These are phyloP conservation scores for Caranx melampygus DNA, from an alignment of 2,113 vertebrate genomes.

Conservation along the genomic window DNA sequence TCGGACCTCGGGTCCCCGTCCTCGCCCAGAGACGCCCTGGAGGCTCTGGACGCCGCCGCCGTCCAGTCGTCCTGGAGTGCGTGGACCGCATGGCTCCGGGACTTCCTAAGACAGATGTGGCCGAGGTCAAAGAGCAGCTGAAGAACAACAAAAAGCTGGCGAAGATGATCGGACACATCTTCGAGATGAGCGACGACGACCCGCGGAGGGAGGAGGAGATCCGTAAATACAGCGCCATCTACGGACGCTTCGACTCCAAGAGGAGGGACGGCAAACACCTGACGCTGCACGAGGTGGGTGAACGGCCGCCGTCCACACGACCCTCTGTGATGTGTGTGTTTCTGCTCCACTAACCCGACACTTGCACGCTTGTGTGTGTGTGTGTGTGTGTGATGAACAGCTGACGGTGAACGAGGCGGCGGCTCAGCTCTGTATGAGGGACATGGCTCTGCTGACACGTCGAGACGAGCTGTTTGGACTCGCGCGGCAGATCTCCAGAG, in stretches of 20 bases:
- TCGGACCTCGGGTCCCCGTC: constrained; percentile 93
- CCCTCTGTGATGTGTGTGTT: neutral
- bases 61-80: constrained; percentile 95
- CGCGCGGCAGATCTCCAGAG: constrained; percentile 94
- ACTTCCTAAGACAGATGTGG: constrained; percentile 87
- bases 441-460: constrained; percentile 91
- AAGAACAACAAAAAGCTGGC: constrained; percentile 97
- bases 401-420: constrained; percentile 97
- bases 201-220: constrained; percentile 95
- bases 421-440: constrained; percentile 94
- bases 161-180: constrained; percentile 98
- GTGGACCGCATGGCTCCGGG: constrained; percentile 93
- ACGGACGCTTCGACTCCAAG: constrained; percentile 98
- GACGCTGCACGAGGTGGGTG: constrained; percentile 93
- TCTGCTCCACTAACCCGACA: neutral
- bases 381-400: constrained; percentile 75
- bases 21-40: constrained; percentile 92
- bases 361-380: constrained; percentile 5
- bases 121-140: constrained; percentile 91
- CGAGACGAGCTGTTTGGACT: constrained; percentile 95
- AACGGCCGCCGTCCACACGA: neutral
- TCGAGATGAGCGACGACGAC: constrained; percentile 94
- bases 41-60: constrained; percentile 90
- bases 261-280: constrained; percentile 97
- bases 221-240: constrained; percentile 98